These are phyloP conservation scores for Sebastes cheni DNA, from an alignment of 2,797 vertebrate genomes.

Conservation along the genomic window DNA sequence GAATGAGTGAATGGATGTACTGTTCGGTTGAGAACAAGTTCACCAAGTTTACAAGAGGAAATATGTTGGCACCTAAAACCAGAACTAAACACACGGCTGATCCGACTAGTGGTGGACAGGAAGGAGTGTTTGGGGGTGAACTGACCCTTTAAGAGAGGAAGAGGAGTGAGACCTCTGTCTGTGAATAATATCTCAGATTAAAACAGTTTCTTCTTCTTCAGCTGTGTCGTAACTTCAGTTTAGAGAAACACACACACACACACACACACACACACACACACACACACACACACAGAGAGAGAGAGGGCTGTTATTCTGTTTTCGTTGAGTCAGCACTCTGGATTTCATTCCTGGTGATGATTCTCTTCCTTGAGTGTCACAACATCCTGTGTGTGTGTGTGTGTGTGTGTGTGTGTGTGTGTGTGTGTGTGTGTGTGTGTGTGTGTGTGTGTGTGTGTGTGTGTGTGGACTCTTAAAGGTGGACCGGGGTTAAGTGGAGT, in stretches of 20 bases:
- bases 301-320: slow-evolving; percentile 6
- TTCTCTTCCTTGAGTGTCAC: slow-evolving; percentile 47
- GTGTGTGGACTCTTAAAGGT: slow-evolving; percentile 29
- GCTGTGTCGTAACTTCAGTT: slow-evolving; percentile 1
- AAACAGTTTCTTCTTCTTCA: not conserved
- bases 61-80: too few relatives aligned
- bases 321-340: slow-evolving; percentile 42
- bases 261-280: not conserved
- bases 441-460: slow-evolving; percentile 16
- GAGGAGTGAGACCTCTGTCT: slow-evolving; percentile 3
- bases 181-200: not conserved
- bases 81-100: too few relatives aligned
- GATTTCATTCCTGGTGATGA: slow-evolving; percentile 48
- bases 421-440: slow-evolving; percentile 24
- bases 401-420: slow-evolving; percentile 21
- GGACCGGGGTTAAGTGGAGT: not conserved
- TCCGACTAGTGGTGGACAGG: too few relatives aligned
- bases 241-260: not conserved
- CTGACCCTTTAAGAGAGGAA: not conserved
- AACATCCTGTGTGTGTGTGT: slow-evolving; percentile 39
- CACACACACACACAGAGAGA: not conserved
- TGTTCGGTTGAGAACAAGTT: too few relatives aligned
- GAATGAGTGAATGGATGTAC: too few relatives aligned
- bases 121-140: not conserved
- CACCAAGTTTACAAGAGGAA: too few relatives aligned